Conservation (phyloP, 2,113 vertebrate species). For the Trematocara marginatum region DNA sequence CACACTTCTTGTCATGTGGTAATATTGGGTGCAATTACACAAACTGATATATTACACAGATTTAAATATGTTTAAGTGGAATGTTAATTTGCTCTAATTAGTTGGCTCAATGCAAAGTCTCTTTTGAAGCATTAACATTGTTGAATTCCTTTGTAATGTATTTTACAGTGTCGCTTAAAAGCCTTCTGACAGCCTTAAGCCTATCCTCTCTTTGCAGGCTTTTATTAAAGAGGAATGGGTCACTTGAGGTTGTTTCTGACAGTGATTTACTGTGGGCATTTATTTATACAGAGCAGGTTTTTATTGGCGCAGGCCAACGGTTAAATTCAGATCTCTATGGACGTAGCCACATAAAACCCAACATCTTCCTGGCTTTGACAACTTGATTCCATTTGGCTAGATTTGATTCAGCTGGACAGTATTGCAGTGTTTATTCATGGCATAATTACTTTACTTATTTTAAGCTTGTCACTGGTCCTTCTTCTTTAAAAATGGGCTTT, state of each 20-base stretch:
- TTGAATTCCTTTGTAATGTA: neutral
- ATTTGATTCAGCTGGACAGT: slow-evolving; percentile 12
- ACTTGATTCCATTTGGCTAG: slow-evolving; percentile 37
- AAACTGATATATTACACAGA: neutral
- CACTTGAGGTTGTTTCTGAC: slow-evolving; percentile 44
- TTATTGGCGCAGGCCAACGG: slow-evolving; percentile 20
- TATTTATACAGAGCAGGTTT: slow-evolving; percentile 51
- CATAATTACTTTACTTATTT: slow-evolving; percentile 23
- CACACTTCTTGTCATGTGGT: slow-evolving; percentile 4
- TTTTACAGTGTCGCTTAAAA: slow-evolving; percentile 26
- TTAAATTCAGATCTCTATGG: slow-evolving; percentile 30
- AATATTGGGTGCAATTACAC: slow-evolving; percentile 1
- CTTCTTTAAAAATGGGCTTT: slow-evolving; percentile 5
- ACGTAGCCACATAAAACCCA: slow-evolving; percentile 23
- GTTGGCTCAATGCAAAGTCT: neutral
- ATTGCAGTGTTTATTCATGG: slow-evolving; percentile 20
- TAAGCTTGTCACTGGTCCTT: neutral
- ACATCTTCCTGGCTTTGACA: slow-evolving; percentile 38
- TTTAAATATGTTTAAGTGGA: slow-evolving; percentile 13
- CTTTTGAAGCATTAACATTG: neutral
- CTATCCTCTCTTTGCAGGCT: neutral
- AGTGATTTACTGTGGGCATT: slow-evolving; percentile 45
- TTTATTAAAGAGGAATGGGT: slow-evolving; percentile 43
- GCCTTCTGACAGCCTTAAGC: slow-evolving; percentile 15
- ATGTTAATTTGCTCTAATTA: slow-evolving; percentile 15